Evolutionary conservation across 2,797 vertebrate genomes (phyloP).

Genomic region (Botia kubotai): DNA sequence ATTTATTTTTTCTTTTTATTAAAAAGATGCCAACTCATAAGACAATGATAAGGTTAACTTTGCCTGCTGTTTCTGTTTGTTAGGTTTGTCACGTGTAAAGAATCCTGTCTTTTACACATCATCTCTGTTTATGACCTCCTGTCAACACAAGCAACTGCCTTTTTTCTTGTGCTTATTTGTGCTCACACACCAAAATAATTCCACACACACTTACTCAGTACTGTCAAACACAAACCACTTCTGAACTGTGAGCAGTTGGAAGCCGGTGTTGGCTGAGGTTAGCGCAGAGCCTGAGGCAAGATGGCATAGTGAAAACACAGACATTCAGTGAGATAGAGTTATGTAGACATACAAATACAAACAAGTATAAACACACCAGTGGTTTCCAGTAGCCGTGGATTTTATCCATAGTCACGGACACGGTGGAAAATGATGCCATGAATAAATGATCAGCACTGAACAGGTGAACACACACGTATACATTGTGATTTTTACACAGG

Average conservation of each 20-base stretch:
- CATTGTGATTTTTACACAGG: no score
- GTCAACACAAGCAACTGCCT: constrained; percentile 42
- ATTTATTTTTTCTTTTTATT: no score
- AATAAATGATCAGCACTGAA: constrained; percentile 50
- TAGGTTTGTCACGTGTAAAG: constrained; percentile 29
- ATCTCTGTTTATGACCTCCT: constrained; percentile 43
- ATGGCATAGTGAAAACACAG: constrained; percentile 49
- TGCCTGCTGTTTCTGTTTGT: constrained; percentile 14
- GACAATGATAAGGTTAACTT: background rate
- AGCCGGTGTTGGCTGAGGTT: constrained; percentile 56
- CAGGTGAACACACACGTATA: background rate
- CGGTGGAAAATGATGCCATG: constrained; percentile 31
- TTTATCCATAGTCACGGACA: constrained; percentile 37
- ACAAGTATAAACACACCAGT: constrained; percentile 31
- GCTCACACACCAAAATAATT: constrained; percentile 33
- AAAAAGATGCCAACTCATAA: background rate
- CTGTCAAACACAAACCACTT: constrained; percentile 35
- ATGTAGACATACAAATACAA: constrained; percentile 42
- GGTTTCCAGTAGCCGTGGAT: constrained; percentile 18
- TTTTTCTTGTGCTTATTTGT: constrained; percentile 27
- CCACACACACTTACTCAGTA: constrained; percentile 14
- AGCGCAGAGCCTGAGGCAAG: constrained; percentile 59
- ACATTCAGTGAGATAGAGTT: constrained; percentile 16
- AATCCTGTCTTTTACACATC: constrained; percentile 33
- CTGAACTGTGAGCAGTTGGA: constrained; percentile 47